Conservation (phyloP, 2,113 vertebrate species). For the Indri indri region DNA sequence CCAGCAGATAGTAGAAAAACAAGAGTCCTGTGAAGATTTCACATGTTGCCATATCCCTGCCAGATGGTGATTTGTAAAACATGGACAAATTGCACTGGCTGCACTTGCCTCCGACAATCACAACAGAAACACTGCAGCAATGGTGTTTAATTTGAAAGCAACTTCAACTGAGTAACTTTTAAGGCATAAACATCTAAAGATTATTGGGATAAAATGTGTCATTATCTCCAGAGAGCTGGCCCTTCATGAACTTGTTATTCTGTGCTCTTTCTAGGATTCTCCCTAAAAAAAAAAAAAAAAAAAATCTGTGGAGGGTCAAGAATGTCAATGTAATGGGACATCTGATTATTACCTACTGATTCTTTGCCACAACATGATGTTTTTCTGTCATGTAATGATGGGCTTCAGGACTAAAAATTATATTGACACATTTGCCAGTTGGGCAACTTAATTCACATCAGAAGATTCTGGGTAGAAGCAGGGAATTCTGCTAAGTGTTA, state of each 20-base stretch:
- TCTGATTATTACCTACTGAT: constrained; percentile 9
- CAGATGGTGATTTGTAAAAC: constrained; percentile 87
- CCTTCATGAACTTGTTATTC: neutral
- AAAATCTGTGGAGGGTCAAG: neutral
- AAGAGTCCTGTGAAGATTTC: constrained; percentile 87
- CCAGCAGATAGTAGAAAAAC: constrained; percentile 87
- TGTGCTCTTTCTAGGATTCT: neutral
- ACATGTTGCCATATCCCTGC: constrained; percentile 85
- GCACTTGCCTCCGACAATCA: constrained; percentile 82
- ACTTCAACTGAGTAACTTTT: constrained; percentile 50
- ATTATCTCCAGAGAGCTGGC: neutral
- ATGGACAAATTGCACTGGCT: constrained; percentile 85
- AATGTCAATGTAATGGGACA: neutral
- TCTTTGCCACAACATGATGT: neutral
- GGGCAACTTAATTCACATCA: neutral
- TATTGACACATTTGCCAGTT: neutral
- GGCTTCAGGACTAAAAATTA: neutral
- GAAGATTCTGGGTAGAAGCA: neutral
- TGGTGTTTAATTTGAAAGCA: constrained; percentile 58
- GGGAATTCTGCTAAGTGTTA: neutral
- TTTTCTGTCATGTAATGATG: constrained; percentile 45
- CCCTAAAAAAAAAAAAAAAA: neutral
- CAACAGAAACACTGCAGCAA: constrained; percentile 80
- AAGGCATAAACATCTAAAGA: constrained; percentile 35
- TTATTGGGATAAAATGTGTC: neutral